Conservation (phyloP, 2,113 vertebrate species). For the Xenopus borealis region DNA sequence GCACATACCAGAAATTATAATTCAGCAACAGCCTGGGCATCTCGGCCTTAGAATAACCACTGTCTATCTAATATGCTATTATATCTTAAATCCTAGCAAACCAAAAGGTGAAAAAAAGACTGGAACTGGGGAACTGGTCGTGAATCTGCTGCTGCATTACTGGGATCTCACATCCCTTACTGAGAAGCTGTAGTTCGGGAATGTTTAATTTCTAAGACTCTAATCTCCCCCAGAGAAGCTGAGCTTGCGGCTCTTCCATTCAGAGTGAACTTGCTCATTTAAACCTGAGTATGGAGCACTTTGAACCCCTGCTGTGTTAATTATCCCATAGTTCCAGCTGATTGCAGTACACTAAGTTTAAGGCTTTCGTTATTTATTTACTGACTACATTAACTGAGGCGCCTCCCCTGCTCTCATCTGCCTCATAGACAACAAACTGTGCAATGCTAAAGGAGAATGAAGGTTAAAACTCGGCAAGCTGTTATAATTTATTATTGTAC, state of each 20-base stretch:
- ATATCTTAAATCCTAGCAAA: not conserved
- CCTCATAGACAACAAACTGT: slow-evolving; percentile 8
- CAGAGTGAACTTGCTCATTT: slow-evolving; percentile 69
- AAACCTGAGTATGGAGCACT: slow-evolving; percentile 66
- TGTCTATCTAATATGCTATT: too few species aligned
- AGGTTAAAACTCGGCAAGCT: not conserved
- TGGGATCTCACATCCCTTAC: not conserved
- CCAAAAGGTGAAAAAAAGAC: not conserved
- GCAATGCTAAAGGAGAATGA: slow-evolving; percentile 2
- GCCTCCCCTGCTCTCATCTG: slow-evolving; percentile 48
- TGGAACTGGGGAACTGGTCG: not conserved
- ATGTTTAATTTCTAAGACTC: slow-evolving; percentile 26
- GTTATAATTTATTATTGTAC: too few species aligned
- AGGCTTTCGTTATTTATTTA: slow-evolving; percentile 78
- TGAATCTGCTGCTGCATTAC: not conserved
- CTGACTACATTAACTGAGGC: slow-evolving; percentile 72
- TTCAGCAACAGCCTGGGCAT: too few species aligned
- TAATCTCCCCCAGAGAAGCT: slow-evolving; percentile 52
- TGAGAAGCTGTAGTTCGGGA: slow-evolving; percentile 13
- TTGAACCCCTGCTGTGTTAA: slow-evolving; percentile 67
- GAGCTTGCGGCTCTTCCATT: slow-evolving; percentile 55
- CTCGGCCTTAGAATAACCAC: too few species aligned
- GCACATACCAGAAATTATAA: too few species aligned
- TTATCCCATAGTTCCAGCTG: slow-evolving; percentile 71
- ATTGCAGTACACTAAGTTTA: slow-evolving; percentile 73